A percentile compares a stretch with the other conserved stretches of the same genome.
Conservation (phyloP, 2,797 vertebrate genomes). For the Lacerta agilis region DNA sequence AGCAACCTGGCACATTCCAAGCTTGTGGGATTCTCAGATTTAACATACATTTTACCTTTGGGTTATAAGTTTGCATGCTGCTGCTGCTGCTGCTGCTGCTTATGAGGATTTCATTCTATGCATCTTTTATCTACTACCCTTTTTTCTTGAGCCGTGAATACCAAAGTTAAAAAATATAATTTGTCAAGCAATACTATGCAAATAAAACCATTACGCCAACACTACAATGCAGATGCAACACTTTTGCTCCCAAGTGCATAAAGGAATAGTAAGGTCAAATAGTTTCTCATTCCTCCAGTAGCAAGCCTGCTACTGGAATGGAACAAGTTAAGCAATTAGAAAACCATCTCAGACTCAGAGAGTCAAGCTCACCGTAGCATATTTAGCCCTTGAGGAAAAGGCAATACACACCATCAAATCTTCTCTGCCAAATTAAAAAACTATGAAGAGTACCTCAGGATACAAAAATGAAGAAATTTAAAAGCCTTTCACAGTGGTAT, state of each 20-base stretch:
- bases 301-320: background rate
- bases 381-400: background rate
- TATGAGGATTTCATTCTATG: background rate
- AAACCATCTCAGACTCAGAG: constrained; percentile 11
- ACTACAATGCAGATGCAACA: background rate
- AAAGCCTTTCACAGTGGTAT: background rate
- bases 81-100: background rate
- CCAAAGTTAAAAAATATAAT: background rate
- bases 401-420: background rate
- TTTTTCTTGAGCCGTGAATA: fast-evolving
- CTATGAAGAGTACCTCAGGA: background rate
- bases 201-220: background rate
- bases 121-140: fast-evolving
- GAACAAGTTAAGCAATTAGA: background rate
- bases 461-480: background rate
- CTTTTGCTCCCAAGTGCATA: background rate
- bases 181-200: background rate
- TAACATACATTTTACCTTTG: background rate
- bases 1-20: background rate
- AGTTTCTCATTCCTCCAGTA: background rate
- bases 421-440: background rate
- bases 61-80: background rate
- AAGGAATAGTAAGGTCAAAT: background rate
- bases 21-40: background rate
- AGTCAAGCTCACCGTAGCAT: fast-evolving